Base-by-base conservation (phyloP, 2,797 vertebrate species). In the Amniataba percoides region DNA sequence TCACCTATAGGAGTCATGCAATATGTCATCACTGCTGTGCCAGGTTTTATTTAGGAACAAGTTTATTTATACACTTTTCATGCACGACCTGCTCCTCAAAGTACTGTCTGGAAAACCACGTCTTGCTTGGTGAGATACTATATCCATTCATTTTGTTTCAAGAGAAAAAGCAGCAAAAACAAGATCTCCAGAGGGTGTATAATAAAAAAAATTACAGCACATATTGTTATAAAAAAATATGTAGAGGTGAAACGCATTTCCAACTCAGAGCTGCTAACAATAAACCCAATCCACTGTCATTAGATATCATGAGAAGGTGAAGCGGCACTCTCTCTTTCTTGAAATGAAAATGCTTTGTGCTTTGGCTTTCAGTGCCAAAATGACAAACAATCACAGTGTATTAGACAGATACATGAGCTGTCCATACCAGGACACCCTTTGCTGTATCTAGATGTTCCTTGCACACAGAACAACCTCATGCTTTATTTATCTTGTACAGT, bases 11-110 rank as follows among this genome's bases (percentile, higher is more conserved):
- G 55, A 69, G 52, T 40, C 46, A 1, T 42, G 53, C 71, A 69
- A 58, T 70, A 60, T 34, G 23, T 66, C 55, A 66, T 21, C 7
- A 55, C 46, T 23, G 36, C 61, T 57, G 48, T 25, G 68, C 55
- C 61, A 60, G 46, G 13, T 18, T 66, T 53, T 60, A 59, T 59
- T 71, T 71, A 58, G 59, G 3, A 39, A 18, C 25, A 21, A 39
- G 8, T 25, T 53, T 58, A 56, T 76, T 66, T 66, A 63, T 42
- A 25, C 1, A 61, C 16, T 15, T 10, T 25, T 25, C 16, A 18
- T 23, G 34, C 36, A 34, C 12, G 2, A 34, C 21, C n/a, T 39
- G 12, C 14, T 18, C n/a, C 19, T 31, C 21, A 34, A 16, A 46
- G n/a, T 11, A 5, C 23, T 27, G 43, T 39, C 8, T 12, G 5